phyloP scores from a whole-genome alignment of 2,797 vertebrate species.

The Petrocephalus schoutedeni region DNA sequence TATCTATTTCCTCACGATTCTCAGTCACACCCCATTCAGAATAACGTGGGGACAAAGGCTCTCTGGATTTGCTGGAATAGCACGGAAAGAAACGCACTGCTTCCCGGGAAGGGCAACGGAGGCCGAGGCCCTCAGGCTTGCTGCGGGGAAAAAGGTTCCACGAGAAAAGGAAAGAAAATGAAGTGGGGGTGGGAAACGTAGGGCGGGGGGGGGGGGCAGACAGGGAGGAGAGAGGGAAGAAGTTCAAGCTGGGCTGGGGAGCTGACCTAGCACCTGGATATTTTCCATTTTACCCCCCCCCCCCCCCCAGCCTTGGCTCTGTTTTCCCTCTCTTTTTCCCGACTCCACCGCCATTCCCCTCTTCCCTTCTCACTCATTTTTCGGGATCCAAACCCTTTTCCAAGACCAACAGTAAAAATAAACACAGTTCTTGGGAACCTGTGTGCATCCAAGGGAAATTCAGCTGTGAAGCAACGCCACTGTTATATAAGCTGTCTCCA shows the following conservation, averaged over 20 bases:
- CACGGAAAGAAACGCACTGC: not conserved
- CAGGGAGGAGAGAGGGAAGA: not conserved
- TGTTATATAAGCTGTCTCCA: conserved; percentile 58
- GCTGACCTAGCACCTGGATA: conserved; percentile 57
- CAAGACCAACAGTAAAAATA: conserved; percentile 70
- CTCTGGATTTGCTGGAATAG: not conserved
- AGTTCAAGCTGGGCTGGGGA: conserved; percentile 38
- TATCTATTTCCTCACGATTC: not conserved
- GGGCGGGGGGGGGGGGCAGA: not conserved
- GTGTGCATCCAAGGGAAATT: conserved; percentile 57
- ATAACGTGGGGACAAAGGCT: not conserved
- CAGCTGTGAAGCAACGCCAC: conserved; percentile 58
- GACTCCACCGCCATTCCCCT: not conserved
- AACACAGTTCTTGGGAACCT: conserved; percentile 73
- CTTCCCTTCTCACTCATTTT: conserved; percentile 19
- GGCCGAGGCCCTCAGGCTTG: not conserved
- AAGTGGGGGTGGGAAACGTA: not conserved
- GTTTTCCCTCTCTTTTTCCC: not conserved
- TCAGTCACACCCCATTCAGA: not conserved
- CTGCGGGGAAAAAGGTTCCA: not conserved
- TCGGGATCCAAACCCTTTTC: conserved; percentile 55
- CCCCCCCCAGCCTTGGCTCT: not conserved
- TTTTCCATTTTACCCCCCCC: conserved; percentile 31
- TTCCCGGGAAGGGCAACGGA: not conserved
- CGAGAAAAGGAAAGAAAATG: not conserved